These are phyloP conservation scores for Sericinus montela DNA, from an alignment of 2,888 invertebrate genomes.

Conservation along the genomic window DNA sequence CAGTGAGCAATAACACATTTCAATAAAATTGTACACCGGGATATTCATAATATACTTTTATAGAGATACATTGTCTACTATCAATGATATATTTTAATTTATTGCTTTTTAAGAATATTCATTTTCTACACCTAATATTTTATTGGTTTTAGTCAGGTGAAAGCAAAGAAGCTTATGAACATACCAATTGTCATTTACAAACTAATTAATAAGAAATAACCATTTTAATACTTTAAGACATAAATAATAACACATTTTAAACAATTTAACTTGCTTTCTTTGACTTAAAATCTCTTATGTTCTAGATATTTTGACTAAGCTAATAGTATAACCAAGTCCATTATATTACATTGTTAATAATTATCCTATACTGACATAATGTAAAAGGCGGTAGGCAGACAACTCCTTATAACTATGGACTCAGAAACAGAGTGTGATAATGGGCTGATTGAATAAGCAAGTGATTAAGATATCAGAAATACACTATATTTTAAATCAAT, in stretches of 20 bases:
- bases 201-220: constrained; percentile 80
- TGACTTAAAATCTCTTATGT: constrained; percentile 78
- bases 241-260: constrained; percentile 80
- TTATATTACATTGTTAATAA: constrained; percentile 66
- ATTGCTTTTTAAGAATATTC: neutral
- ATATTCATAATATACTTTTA: neutral
- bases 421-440: constrained; percentile 66
- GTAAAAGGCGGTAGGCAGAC: constrained; percentile 79
- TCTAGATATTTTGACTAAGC: constrained; percentile 70
- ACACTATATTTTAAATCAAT: constrained; percentile 8
- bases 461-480: constrained; percentile 12
- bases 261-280: constrained; percentile 79
- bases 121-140: constrained; percentile 34
- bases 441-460: constrained; percentile 13
- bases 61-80: no score
- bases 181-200: constrained; percentile 73
- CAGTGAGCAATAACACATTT: no score
- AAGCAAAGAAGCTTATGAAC: constrained; percentile 49
- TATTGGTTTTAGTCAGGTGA: constrained; percentile 62
- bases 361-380: constrained; percentile 75
- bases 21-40: neutral
- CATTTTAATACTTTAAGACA: constrained; percentile 80
- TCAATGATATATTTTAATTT: neutral
- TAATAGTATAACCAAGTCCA: constrained; percentile 77
- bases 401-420: constrained; percentile 70